Percentiles rank a stretch among this genome's conserved stretches.
phyloP scores from a whole-genome alignment of 2,797 vertebrate species.

The Etheostoma perlongum region DNA sequence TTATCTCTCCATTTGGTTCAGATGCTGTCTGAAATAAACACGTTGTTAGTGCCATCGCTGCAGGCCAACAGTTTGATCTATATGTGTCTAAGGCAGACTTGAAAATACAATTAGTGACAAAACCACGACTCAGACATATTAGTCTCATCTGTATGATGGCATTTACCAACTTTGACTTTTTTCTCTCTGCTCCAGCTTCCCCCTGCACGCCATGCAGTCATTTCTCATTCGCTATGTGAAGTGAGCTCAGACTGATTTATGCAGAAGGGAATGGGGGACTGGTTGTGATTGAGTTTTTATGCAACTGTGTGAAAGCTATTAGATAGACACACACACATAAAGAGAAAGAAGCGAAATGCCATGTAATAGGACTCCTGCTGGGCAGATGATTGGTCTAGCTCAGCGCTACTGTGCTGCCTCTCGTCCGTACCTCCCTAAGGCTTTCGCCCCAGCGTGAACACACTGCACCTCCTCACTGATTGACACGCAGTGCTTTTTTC shows the following conservation, averaged over 20 bases:
- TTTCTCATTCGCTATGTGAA: conserved; percentile 27
- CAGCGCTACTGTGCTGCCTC: conserved; percentile 36
- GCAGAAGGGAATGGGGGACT: conserved; percentile 28
- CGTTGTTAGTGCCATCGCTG: conserved; percentile 19
- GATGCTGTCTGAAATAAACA: conserved; percentile 21
- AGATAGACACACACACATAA: conserved; percentile 13
- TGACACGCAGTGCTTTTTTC: neutral
- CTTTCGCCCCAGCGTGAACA: conserved; percentile 29
- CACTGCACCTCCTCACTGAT: conserved; percentile 10
- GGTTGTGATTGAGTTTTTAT: conserved; percentile 55
- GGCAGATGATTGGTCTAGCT: conserved; percentile 55
- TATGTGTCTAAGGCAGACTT: conserved; percentile 11
- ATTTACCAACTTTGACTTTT: conserved; percentile 30
- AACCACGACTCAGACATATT: conserved; percentile 35
- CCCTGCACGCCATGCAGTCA: conserved; percentile 18
- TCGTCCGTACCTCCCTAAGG: conserved; percentile 35
- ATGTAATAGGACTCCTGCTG: conserved; percentile 57
- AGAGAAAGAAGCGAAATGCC: conserved; percentile 41
- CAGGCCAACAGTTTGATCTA: conserved; percentile 34
- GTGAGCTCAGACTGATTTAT: conserved; percentile 47
- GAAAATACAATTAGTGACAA: conserved; percentile 36
- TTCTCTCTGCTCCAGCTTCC: neutral
- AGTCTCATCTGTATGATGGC: conserved; percentile 31
- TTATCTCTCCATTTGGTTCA: conserved; percentile 11
- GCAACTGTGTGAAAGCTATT: conserved; percentile 44